A percentile compares a stretch with the other conserved stretches of the same genome.
Evolutionary conservation across 2,113 vertebrate species (phyloP).

Genomic region (Rutilus rutilus): DNA sequence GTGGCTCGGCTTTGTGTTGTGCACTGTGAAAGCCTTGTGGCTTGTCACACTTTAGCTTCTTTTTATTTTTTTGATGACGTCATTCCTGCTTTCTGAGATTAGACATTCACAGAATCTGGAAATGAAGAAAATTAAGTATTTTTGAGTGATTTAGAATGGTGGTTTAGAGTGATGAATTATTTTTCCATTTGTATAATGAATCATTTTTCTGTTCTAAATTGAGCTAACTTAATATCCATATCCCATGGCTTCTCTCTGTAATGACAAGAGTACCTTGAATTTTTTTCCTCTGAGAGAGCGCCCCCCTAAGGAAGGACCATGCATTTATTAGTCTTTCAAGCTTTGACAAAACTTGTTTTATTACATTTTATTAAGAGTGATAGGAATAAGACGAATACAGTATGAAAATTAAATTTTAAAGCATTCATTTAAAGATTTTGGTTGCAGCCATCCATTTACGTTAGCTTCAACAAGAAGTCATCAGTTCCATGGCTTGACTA

Average conservation of each 20-base stretch:
- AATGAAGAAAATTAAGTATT: background rate
- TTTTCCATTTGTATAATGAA: background rate
- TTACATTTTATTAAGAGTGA: background rate
- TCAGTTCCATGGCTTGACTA: background rate
- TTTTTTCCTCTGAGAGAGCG: background rate
- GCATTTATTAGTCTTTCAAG: background rate
- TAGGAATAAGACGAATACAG: background rate
- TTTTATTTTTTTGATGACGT: background rate
- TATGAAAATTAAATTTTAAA: background rate
- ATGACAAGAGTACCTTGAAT: background rate
- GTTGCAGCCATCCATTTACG: background rate
- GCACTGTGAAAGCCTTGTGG: background rate
- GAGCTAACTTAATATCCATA: background rate
- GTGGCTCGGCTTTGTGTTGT: constrained; percentile 2
- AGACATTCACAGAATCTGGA: background rate
- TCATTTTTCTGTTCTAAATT: background rate
- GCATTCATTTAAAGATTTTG: background rate
- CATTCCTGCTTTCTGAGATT: constrained; percentile 20
- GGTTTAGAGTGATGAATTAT: background rate
- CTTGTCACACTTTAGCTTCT: background rate
- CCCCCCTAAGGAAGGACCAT: background rate
- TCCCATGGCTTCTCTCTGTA: background rate
- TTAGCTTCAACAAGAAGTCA: background rate
- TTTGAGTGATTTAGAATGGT: background rate
- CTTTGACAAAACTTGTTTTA: background rate